Percentiles rank a stretch among this genome's conserved stretches.
Evolutionary conservation across 2,113 vertebrate genomes (phyloP).

Genomic region (Athene noctua): DNA sequence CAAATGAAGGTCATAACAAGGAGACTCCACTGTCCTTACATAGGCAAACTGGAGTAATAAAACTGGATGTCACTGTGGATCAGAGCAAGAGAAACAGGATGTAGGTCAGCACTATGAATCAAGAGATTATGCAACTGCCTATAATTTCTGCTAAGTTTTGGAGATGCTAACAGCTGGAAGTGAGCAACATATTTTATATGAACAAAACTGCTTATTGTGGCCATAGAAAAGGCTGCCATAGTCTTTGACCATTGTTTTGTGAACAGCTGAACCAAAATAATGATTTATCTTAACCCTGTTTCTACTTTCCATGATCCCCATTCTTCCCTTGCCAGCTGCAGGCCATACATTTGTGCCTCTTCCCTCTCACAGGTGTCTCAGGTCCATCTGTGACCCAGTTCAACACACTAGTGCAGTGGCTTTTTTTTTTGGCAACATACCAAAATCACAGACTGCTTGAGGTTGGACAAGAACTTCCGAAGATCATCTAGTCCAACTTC

Average conservation of each 20-base stretch:
- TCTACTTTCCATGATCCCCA: neutral
- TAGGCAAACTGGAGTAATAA: neutral
- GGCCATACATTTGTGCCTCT: no score
- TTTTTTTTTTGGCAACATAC: neutral
- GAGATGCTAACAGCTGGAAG: neutral
- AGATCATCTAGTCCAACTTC: accelerated
- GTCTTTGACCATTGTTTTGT: neutral
- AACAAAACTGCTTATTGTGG: neutral
- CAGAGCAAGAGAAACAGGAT: neutral
- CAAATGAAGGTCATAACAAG: neutral
- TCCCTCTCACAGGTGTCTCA: neutral
- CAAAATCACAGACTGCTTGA: neutral
- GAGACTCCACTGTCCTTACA: no score
- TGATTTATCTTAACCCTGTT: neutral
- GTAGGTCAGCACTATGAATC: neutral
- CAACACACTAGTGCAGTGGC: no score
- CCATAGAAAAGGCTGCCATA: neutral
- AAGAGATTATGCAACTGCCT: neutral
- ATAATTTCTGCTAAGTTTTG: neutral
- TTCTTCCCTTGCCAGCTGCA: neutral
- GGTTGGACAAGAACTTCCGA: neutral
- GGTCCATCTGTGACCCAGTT: neutral
- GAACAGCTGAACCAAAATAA: neutral
- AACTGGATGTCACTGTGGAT: neutral
- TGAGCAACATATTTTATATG: neutral